These are phyloP conservation scores for Mixornis gularis DNA, from an alignment of 2,113 vertebrate genomes.

Conservation along the genomic window DNA sequence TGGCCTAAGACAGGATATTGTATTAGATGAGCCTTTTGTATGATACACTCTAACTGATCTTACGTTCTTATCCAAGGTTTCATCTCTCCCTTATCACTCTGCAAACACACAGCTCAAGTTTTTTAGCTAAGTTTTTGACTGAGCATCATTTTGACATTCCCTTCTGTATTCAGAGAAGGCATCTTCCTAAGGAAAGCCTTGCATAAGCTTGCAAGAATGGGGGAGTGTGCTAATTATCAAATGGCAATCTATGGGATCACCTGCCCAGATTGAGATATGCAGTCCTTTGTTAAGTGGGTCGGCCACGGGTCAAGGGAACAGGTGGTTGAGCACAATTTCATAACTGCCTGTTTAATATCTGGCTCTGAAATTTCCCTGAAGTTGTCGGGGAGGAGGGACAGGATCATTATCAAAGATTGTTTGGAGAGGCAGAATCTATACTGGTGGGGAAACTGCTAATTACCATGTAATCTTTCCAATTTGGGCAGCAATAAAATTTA, in stretches of 20 bases:
- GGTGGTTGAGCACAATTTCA: conserved; percentile 67
- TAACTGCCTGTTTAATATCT: conserved; percentile 72
- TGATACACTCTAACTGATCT: not conserved
- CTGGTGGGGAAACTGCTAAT: conserved; percentile 72
- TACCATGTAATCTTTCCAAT: conserved; percentile 73
- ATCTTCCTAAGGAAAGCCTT: not conserved
- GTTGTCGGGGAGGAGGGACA: conserved; percentile 51
- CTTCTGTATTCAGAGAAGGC: not conserved
- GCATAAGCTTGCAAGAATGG: not conserved
- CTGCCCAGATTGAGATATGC: conserved; percentile 67
- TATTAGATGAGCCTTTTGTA: not conserved
- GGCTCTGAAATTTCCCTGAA: conserved; percentile 68
- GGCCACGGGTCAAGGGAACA: conserved; percentile 64
- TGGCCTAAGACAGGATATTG: not conserved
- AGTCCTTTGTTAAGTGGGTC: conserved; percentile 60
- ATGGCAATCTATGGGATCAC: conserved; percentile 51
- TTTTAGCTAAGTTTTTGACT: not conserved
- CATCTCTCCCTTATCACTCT: not conserved
- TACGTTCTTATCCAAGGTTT: not conserved
- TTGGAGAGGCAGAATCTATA: conserved; percentile 68
- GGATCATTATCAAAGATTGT: conserved; percentile 73
- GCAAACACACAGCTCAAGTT: not conserved
- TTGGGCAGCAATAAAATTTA: conserved; percentile 72
- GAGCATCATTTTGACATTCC: not conserved
- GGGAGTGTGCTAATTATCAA: conserved; percentile 1